Base-by-base conservation (phyloP, 2,888 invertebrate species). In the Dolichopus griseipennis region DNA sequence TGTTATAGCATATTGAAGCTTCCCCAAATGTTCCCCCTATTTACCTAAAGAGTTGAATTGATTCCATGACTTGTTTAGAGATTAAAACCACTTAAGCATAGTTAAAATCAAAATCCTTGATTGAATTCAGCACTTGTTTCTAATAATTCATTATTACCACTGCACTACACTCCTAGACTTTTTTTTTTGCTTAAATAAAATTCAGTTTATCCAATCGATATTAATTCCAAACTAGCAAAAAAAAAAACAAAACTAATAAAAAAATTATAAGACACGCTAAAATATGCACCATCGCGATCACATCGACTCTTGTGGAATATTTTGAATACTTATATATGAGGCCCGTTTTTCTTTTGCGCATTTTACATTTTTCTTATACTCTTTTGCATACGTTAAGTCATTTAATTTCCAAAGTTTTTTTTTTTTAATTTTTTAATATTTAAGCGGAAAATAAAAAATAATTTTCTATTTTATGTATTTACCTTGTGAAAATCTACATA, bases 101-200 rank as follows among this genome's bases (percentile, higher is more conserved):
- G n/a, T n/a, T n/a, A 27, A 27, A 27, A 27, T 27, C 5, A 27
- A 4, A 27, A 27, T 27, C 27, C 2, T 27, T 4, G 3, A 27
- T 27, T 27, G 27, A 52, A 1, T 52, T 52, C 52, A 15, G 6
- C 6, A 52, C 15, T 52, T 52, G 52, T 12, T 18, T 52, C 52
- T 52, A 1, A 52, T 2, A 18, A 52, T 52, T n/a, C 2, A 52
- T 52, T 52, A 52, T 18, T 18, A 18, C 18, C 52, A 18, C 15
- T 52, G 52, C 52, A 52, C 52, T 52, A 52, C 52, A 52, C 52
- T 52, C 52, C 52, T 52, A 52, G 52, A 52, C 52, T 52, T 52
- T 27, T 27, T 27, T 27, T 27, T 27, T 52, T 52, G n/a, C 15
- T 2, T 1, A 18, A 52, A 18, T 1, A 52, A 52, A 52, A 7